These are phyloP conservation scores for Sitodiplosis mosellana DNA, from an alignment of 1,140 invertebrate species.

Conservation along the genomic window DNA sequence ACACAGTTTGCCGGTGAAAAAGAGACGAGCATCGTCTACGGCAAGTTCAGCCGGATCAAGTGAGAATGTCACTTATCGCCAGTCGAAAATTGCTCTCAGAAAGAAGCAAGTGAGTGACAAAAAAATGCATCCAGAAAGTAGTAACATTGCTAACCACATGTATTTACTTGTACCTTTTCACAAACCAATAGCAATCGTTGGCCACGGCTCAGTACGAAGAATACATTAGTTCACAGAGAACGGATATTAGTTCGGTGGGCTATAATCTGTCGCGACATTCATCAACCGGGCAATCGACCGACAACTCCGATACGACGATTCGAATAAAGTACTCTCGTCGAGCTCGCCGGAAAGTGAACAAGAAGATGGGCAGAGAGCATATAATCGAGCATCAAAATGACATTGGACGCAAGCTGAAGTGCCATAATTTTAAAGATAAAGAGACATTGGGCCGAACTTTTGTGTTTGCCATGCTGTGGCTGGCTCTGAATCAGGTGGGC, in stretches of 20 bases:
- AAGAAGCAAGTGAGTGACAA: background rate
- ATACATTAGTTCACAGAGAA: constrained; percentile 5
- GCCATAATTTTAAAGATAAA: background rate
- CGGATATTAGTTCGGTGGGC: constrained; percentile 19
- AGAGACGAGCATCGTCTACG: constrained; percentile 5
- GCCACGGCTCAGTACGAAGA: constrained; percentile 24
- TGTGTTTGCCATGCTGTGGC: constrained; percentile 30
- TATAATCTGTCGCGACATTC: constrained; percentile 15
- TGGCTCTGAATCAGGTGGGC: constrained; percentile 33
- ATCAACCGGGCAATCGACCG: constrained; percentile 21
- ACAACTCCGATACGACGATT: constrained; percentile 11
- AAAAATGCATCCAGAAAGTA: constrained; percentile 5
- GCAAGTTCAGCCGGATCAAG: constrained; percentile 7
- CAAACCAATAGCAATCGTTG: constrained; percentile 17
- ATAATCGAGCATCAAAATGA: background rate
- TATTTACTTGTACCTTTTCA: too few species aligned
- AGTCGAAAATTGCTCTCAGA: constrained; percentile 13
- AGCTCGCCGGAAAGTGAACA: constrained; percentile 23
- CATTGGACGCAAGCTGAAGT: background rate
- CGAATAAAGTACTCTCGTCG: constrained; percentile 7
- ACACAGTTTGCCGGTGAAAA: constrained; percentile 10
- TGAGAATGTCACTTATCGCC: constrained; percentile 12
- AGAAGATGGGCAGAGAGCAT: constrained; percentile 4
- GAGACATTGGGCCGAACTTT: constrained; percentile 9
- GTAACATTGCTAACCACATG: constrained; percentile 3